phyloP scores from a whole-genome alignment of 2,113 vertebrate genomes.

The Phrynocephalus versicolor region DNA sequence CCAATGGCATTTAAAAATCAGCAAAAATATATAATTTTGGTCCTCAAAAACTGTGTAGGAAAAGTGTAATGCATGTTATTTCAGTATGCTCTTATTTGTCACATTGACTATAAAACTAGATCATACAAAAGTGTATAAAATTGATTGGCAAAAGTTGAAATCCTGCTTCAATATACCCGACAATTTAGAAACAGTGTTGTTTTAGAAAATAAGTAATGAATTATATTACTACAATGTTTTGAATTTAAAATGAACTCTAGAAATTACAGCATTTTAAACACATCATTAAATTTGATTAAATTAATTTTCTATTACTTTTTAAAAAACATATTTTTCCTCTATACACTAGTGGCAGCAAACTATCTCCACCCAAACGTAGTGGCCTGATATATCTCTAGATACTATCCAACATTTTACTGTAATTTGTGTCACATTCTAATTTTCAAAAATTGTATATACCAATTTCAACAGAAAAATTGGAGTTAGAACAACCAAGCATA shows the following conservation, averaged over 20 bases:
- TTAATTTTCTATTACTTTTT: constrained; percentile 64
- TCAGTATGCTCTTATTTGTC: constrained; percentile 70
- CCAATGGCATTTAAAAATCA: constrained; percentile 63
- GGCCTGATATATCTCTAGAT: constrained; percentile 51
- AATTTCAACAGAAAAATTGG: constrained; percentile 46
- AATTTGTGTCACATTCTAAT: constrained; percentile 41
- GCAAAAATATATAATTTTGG: constrained; percentile 75
- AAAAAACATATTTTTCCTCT: constrained; percentile 63
- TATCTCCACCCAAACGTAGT: constrained; percentile 48
- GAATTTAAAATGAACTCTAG: constrained; percentile 47
- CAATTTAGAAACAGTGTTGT: constrained; percentile 60
- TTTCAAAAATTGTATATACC: constrained; percentile 41
- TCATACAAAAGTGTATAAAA: constrained; percentile 84
- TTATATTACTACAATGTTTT: constrained; percentile 72
- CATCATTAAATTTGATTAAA: constrained; percentile 62
- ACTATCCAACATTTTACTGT: constrained; percentile 15
- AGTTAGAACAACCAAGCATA: constrained; percentile 18
- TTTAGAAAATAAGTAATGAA: constrained; percentile 52
- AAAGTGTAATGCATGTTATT: constrained; percentile 69
- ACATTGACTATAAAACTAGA: constrained; percentile 76
- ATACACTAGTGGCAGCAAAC: constrained; percentile 66
- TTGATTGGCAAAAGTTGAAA: constrained; percentile 82
- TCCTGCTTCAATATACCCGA: constrained; percentile 67
- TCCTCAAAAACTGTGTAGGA: constrained; percentile 83
- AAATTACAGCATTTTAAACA: constrained; percentile 60